A percentile compares a stretch with the other conserved stretches of the same genome.
These are phyloP conservation scores for Zootoca vivipara DNA, from an alignment of 2,113 vertebrate species.

Conservation along the genomic window DNA sequence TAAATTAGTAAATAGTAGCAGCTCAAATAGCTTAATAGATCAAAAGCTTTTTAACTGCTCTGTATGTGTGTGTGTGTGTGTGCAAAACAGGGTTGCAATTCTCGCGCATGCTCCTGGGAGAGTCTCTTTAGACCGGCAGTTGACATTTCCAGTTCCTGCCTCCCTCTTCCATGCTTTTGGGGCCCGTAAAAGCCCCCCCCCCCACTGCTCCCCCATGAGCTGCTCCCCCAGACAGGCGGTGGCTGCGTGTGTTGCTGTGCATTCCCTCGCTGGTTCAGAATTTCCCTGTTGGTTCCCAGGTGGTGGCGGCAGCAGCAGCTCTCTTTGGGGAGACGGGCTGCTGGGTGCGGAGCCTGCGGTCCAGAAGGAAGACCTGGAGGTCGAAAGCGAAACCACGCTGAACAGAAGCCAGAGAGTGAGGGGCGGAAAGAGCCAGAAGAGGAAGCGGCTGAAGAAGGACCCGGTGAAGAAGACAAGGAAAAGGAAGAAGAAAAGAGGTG, in stretches of 20 bases:
- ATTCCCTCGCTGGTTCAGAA: too few species aligned
- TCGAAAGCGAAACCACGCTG: slow-evolving; percentile 68
- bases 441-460: slow-evolving; percentile 79
- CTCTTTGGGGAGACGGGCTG: slow-evolving; percentile 60
- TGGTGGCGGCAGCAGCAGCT: slow-evolving; percentile 35
- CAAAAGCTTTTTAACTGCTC: too few species aligned
- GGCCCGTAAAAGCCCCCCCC: too few species aligned
- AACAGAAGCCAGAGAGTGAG: slow-evolving; percentile 75
- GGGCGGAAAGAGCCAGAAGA: slow-evolving; percentile 81
- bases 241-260: not conserved
- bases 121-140: not conserved
- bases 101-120: not conserved
- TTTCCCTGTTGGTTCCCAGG: slow-evolving; percentile 52
- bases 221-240: not conserved
- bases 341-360: slow-evolving; percentile 33
- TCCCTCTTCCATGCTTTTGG: too few species aligned
- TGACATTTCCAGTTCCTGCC: not conserved
- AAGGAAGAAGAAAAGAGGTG: slow-evolving; percentile 70
- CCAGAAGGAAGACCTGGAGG: slow-evolving; percentile 73
- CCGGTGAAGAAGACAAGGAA: slow-evolving; percentile 72
- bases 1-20: too few species aligned
- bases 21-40: too few species aligned
- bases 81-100: not conserved
- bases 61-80: too few species aligned
- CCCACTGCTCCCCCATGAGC: too few species aligned